Conservation (phyloP, 1,140 invertebrate species). For the Drosophila tristis region DNA sequence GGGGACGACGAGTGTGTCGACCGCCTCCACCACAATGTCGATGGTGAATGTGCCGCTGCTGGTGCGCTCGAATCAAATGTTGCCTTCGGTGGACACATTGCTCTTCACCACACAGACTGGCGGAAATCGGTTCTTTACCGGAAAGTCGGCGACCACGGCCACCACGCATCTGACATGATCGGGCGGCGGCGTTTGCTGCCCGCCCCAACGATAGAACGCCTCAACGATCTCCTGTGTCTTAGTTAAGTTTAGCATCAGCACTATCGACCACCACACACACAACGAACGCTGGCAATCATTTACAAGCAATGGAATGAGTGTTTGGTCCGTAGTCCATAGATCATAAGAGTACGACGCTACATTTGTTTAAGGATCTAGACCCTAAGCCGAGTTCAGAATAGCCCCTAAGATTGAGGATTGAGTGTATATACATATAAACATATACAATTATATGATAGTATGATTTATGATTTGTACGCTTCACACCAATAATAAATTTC, state of each 20-base stretch:
- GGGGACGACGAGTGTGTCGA: conserved; percentile 6
- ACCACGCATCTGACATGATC: conserved; percentile 73
- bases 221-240: conserved; percentile 81
- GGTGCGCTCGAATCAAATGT: conserved; percentile 72
- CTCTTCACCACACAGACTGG: conserved; percentile 72
- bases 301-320: conserved; percentile 42
- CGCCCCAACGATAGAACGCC: conserved; percentile 53
- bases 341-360: conserved; percentile 68
- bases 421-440: conserved; percentile 54
- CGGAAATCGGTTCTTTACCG: conserved; percentile 68
- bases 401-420: conserved; percentile 46
- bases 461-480: conserved; percentile 69
- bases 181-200: conserved; percentile 38
- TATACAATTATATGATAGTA: conserved; percentile 20
- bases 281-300: conserved; percentile 61
- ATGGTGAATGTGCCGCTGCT: conserved; percentile 70
- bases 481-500: conserved; percentile 75
- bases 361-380: conserved; percentile 66
- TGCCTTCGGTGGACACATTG: conserved; percentile 77
- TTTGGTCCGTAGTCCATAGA: conserved; percentile 51
- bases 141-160: conserved; percentile 49
- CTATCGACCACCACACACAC: conserved; percentile 29
- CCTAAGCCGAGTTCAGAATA: conserved; percentile 65
- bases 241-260: conserved; percentile 65
- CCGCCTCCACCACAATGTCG: conserved; percentile 50